Evolutionary conservation across 2,113 vertebrate species (phyloP).

Genomic region (Periophthalmus modestus): DNA sequence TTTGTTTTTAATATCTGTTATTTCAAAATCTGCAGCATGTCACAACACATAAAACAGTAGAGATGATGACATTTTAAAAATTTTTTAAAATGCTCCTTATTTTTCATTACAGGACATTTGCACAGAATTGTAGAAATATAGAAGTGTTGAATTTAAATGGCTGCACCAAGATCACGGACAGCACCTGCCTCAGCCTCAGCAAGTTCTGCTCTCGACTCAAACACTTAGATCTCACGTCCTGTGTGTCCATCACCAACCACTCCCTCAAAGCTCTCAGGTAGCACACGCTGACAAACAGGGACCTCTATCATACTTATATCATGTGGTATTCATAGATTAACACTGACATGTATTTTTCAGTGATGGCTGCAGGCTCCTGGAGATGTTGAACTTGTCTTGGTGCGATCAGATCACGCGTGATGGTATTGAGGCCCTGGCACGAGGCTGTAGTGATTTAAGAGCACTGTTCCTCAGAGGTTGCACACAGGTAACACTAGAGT

Average conservation of each 20-base stretch:
- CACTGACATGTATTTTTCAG: slow-evolving; percentile 57
- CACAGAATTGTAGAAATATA: slow-evolving; percentile 96
- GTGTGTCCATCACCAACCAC: slow-evolving; percentile 91
- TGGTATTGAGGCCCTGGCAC: slow-evolving; percentile 89
- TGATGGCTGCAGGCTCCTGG: slow-evolving; percentile 89
- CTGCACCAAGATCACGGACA: slow-evolving; percentile 97
- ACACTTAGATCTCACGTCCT: slow-evolving; percentile 93
- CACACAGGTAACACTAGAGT: slow-evolving; percentile 82
- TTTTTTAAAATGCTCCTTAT: neutral
- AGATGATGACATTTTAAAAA: no score
- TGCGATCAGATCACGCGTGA: slow-evolving; percentile 93
- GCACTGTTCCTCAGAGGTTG: slow-evolving; percentile 91
- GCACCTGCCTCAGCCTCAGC: slow-evolving; percentile 94
- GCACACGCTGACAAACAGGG: neutral
- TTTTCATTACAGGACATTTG: slow-evolving; percentile 84
- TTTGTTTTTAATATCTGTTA: neutral
- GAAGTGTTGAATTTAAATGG: slow-evolving; percentile 94
- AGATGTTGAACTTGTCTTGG: slow-evolving; percentile 92
- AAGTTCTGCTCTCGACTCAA: slow-evolving; percentile 95
- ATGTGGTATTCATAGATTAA: neutral
- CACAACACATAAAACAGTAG: no score
- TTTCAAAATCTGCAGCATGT: no score
- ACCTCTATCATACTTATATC: neutral
- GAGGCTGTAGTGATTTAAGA: slow-evolving; percentile 85
- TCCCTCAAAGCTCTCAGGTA: slow-evolving; percentile 94